These are phyloP conservation scores for Phacellophora camtschatica DNA, from an alignment of 30 jellyfish, hydroid and myxozoan genomes.

Conservation along the genomic window DNA sequence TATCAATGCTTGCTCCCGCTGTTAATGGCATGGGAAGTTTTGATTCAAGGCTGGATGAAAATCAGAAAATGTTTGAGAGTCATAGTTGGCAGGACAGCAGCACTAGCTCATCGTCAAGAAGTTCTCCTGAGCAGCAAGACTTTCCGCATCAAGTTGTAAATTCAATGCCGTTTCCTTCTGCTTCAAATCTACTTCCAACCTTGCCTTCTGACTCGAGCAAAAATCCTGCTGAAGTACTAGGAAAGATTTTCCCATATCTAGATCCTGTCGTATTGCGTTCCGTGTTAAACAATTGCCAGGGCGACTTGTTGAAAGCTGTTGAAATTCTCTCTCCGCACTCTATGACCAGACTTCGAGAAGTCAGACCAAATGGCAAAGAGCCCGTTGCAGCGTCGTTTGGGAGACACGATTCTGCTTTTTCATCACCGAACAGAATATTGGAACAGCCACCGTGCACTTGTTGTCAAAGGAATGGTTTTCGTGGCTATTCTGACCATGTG, in stretches of 20 bases:
- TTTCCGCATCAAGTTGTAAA: not conserved
- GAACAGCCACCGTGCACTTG: slow-evolving; percentile 54
- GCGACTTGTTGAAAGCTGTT: slow-evolving; percentile 68
- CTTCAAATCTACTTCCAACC: slow-evolving; percentile 9
- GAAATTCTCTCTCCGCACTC: slow-evolving; percentile 76
- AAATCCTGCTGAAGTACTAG: slow-evolving; percentile 61
- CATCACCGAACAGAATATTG: slow-evolving; percentile 31
- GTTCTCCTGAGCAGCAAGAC: slow-evolving; percentile 34
- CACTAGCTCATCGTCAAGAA: slow-evolving; percentile 20
- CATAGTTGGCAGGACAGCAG: slow-evolving; percentile 57
- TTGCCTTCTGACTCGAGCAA: slow-evolving; percentile 41
- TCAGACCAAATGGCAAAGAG: not conserved
- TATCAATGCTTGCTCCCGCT: not conserved
- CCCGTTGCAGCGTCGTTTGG: slow-evolving; percentile 12
- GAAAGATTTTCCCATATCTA: slow-evolving; percentile 71
- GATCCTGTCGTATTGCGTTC: slow-evolving; percentile 67
- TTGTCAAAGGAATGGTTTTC: slow-evolving; percentile 37
- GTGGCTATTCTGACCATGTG: slow-evolving; percentile 24
- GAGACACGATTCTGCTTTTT: slow-evolving; percentile 56
- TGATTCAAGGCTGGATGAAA: slow-evolving; percentile 19
- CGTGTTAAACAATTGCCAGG: slow-evolving; percentile 72
- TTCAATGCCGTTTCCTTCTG: slow-evolving; percentile 2
- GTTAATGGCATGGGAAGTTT: not conserved
- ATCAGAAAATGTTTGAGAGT: not conserved
- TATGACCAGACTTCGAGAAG: slow-evolving; percentile 62